A percentile compares a stretch with the other conserved stretches of the same genome.
phyloP scores from a whole-genome alignment of 2,888 invertebrate species.

The Lacanobia oleracea region DNA sequence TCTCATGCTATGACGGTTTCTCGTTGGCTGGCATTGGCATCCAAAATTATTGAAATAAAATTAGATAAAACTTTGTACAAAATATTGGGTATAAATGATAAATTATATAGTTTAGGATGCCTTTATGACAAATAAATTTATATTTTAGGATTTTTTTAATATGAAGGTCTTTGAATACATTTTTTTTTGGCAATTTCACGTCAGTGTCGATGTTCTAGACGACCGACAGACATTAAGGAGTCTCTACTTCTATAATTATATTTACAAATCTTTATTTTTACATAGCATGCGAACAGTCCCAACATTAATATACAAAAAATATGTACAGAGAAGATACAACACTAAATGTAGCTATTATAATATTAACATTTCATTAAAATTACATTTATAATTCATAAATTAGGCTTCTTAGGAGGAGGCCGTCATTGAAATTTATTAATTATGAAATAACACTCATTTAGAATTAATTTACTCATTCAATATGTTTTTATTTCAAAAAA shows the following conservation, averaged over 20 bases:
- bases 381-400: slow-evolving; percentile 45
- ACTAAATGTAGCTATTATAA: slow-evolving; percentile 55
- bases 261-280: slow-evolving; percentile 44
- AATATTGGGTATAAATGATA: slow-evolving; percentile 42
- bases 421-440: slow-evolving; percentile 26
- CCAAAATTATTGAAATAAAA: slow-evolving; percentile 6
- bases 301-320: slow-evolving; percentile 48
- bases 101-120: slow-evolving; percentile 34
- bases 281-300: slow-evolving; percentile 51
- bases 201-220: slow-evolving; percentile 34
- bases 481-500: slow-evolving; percentile 29
- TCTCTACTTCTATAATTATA: slow-evolving; percentile 46
- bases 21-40: slow-evolving; percentile 28
- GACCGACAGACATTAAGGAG: slow-evolving; percentile 43
- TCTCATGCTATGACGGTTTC: slow-evolving; percentile 48
- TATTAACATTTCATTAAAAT: slow-evolving; percentile 58
- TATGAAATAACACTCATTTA: slow-evolving; percentile 38
- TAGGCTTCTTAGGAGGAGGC: slow-evolving; percentile 52
- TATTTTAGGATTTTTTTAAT: not conserved
- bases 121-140: slow-evolving; percentile 15
- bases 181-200: slow-evolving; percentile 10
- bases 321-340: slow-evolving; percentile 58
- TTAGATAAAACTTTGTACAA: slow-evolving; percentile 38
- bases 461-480: slow-evolving; percentile 10
- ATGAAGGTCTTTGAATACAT: not conserved